phyloP scores from a whole-genome alignment of 2,888 invertebrate genomes.

The Mesorhabditis spiculigera region DNA sequence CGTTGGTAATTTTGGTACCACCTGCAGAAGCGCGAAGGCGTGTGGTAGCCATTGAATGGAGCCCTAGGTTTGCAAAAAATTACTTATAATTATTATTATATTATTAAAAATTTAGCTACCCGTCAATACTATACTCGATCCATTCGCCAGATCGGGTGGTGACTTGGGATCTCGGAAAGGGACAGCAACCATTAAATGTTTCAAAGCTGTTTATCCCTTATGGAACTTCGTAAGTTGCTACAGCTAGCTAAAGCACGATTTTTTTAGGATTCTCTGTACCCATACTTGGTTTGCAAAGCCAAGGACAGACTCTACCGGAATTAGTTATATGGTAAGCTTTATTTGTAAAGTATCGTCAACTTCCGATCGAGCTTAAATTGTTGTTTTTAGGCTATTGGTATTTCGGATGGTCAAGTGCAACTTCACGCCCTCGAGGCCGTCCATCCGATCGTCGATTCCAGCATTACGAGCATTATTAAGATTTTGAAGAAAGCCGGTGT shows the following conservation, averaged over 20 bases:
- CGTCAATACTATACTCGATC: neutral
- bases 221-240: neutral
- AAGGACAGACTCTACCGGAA: neutral
- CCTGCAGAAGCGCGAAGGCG: neutral
- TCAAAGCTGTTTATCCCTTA: neutral
- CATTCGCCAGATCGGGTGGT: neutral
- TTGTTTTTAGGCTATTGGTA: neutral
- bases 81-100: neutral
- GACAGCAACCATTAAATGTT: neutral
- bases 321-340: constrained; percentile 1
- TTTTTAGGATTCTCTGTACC: neutral
- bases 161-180: constrained; percentile 3
- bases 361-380: too few species aligned
- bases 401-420: neutral
- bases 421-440: neutral
- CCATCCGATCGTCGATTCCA: neutral
- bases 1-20: neutral
- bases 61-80: neutral
- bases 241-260: neutral
- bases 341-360: neutral
- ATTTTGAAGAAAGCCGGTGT: constrained; percentile 1
- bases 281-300: constrained; percentile 2
- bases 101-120: neutral
- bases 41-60: neutral
- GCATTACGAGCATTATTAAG: neutral